Conservation (phyloP, 2,797 vertebrate species). For the Girardinus metallicus region DNA sequence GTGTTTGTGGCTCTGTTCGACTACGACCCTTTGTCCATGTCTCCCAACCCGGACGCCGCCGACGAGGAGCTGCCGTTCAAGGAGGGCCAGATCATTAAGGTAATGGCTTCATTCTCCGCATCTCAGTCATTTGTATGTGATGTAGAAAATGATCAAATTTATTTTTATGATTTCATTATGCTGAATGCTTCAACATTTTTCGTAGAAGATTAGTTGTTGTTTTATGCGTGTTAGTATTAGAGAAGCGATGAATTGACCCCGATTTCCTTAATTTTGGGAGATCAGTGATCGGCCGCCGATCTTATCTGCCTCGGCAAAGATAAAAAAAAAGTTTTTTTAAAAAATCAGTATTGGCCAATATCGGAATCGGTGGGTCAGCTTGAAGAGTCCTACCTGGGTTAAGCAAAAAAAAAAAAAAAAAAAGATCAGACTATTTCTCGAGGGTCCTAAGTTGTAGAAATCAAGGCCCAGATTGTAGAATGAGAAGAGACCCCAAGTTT, state of each 20-base stretch:
- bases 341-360: too few relatives aligned
- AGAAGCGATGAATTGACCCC: too few relatives aligned
- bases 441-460: not conserved
- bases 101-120: constrained; percentile 45
- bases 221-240: too few relatives aligned
- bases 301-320: too few relatives aligned
- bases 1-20: constrained; percentile 98
- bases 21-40: constrained; percentile 97
- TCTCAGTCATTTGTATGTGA: not conserved
- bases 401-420: not conserved
- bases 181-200: not conserved
- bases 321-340: too few relatives aligned
- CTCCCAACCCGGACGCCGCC: constrained; percentile 95
- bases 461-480: not conserved
- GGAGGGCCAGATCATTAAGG: constrained; percentile 98
- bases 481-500: not conserved
- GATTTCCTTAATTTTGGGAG: too few relatives aligned
- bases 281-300: too few relatives aligned
- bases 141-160: not conserved
- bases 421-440: not conserved
- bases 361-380: too few relatives aligned
- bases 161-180: not conserved
- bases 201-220: not conserved
- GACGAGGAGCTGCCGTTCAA: constrained; percentile 98
- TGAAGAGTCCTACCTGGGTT: too few relatives aligned